A percentile compares a stretch with the other conserved stretches of the same genome.
Evolutionary conservation across 2,797 vertebrate genomes (phyloP).

Genomic region (Chloroceryle amazona): DNA sequence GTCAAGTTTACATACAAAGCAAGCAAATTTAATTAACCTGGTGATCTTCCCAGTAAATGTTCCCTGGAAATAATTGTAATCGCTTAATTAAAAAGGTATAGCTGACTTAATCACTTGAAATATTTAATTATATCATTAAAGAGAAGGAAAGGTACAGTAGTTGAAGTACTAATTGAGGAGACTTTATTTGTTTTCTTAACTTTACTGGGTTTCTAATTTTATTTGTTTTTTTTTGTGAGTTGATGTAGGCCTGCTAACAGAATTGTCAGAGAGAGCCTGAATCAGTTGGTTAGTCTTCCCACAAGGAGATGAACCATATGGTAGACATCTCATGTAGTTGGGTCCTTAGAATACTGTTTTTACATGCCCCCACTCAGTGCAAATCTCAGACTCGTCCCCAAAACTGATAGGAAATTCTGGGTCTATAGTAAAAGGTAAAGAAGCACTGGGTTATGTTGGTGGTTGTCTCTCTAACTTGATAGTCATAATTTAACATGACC

Average conservation of each 20-base stretch:
- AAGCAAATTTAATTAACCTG: not conserved
- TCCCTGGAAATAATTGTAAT: not conserved
- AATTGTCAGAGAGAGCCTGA: not conserved
- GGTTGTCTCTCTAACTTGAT: not conserved
- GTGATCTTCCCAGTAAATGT: not conserved
- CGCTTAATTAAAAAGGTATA: not conserved
- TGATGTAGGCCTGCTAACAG: not conserved
- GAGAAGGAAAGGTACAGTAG: not conserved
- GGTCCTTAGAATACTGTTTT: not conserved
- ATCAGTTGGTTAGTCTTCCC: not conserved
- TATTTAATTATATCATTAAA: not conserved
- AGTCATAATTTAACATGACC: not conserved
- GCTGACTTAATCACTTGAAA: not conserved
- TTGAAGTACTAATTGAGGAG: not conserved
- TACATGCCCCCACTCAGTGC: not conserved
- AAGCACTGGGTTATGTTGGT: not conserved
- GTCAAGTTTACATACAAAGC: not conserved
- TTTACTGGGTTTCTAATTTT: not conserved
- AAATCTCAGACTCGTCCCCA: not conserved
- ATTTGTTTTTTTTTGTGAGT: not conserved
- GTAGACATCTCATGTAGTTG: not conserved
- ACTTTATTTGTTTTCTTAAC: not conserved
- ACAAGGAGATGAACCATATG: not conserved
- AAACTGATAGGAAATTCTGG: not conserved
- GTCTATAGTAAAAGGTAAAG: not conserved